These are phyloP conservation scores for Zaprionus lachaisei DNA, from an alignment of 1,140 invertebrate species.

Conservation along the genomic window DNA sequence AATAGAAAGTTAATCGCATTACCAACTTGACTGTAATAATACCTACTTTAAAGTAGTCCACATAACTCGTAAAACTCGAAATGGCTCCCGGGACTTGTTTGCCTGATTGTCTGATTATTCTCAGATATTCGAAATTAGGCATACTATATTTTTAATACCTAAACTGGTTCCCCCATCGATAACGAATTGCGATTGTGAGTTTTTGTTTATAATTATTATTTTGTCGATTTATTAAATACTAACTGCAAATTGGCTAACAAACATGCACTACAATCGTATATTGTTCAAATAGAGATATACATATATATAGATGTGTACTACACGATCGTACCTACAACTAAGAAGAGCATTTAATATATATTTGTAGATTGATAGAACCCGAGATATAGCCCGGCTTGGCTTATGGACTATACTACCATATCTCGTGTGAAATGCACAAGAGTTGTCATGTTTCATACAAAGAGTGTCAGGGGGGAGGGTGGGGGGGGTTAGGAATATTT, in stretches of 20 bases:
- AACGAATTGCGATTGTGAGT: neutral
- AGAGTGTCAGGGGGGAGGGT: neutral
- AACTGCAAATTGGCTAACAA: slow-evolving; percentile 11
- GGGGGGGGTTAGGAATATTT: neutral
- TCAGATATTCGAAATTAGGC: neutral
- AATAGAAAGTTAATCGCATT: neutral
- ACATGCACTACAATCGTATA: slow-evolving; percentile 5
- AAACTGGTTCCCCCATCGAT: neutral
- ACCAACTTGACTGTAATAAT: too few relatives aligned
- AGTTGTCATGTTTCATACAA: neutral
- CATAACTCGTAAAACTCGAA: too few relatives aligned
- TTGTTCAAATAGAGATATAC: neutral
- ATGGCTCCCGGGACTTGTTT: too few relatives aligned
- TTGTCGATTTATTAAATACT: slow-evolving; percentile 8
- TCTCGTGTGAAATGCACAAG: slow-evolving; percentile 1
- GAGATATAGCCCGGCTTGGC: neutral
- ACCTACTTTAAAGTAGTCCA: too few relatives aligned
- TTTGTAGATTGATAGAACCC: neutral
- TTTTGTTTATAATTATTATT: neutral
- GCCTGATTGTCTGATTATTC: neutral
- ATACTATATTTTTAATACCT: neutral
- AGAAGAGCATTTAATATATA: neutral
- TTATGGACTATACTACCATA: neutral
- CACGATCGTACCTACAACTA: neutral
- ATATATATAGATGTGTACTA: neutral